These are phyloP conservation scores for Caenorhabditis macrosperma DNA, from an alignment of 2,888 invertebrate genomes.

Conservation along the genomic window DNA sequence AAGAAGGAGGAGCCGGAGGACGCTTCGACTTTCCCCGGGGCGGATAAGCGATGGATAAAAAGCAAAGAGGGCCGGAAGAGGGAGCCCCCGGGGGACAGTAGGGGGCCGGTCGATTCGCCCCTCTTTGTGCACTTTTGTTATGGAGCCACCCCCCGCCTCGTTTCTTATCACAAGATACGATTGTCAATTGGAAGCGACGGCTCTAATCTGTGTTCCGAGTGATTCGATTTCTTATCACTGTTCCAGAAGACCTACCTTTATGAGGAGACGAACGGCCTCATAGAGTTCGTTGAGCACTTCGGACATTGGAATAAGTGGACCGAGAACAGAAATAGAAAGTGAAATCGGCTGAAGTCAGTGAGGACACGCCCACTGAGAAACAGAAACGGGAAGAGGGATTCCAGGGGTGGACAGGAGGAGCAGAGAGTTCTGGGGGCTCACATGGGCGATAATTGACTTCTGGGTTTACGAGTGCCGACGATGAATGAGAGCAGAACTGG, in stretches of 20 bases:
- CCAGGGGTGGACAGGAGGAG: conserved; percentile 22
- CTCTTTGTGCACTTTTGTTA: conserved; percentile 38
- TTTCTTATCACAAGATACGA: background rate
- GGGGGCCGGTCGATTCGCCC: background rate
- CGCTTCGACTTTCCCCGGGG: conserved; percentile 6
- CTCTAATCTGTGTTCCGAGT: background rate
- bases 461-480: conserved; percentile 27
- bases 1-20: conserved; percentile 10
- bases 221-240: background rate
- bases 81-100: conserved; percentile 13
- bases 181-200: background rate
- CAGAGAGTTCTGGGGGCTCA: conserved; percentile 39
- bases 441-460: conserved; percentile 44
- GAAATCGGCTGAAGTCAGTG: conserved; percentile 1
- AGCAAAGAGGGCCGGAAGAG: conserved; percentile 6
- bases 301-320: conserved; percentile 25
- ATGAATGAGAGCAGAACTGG: background rate
- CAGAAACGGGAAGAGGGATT: conserved; percentile 22
- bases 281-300: conserved; percentile 50
- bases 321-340: conserved; percentile 10
- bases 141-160: background rate
- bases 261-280: conserved; percentile 44
- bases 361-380: conserved; percentile 43
- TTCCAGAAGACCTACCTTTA: conserved; percentile 53
- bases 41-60: conserved; percentile 55